A percentile compares a stretch with the other conserved stretches of the same genome.
Conservation (phyloP, 2,113 vertebrate species). For the human (Homo sapiens) region GRCh38 chr4:47727501-47728000, state of each 20-base stretch:
- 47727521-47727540: background rate
- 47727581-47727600: background rate
- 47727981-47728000: background rate
- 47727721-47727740: background rate
- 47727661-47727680: constrained; percentile 5
- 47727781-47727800: background rate
- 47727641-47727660: background rate
- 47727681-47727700: background rate
- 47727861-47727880: constrained; percentile 17
- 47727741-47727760: background rate
- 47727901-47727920: constrained; percentile 29
- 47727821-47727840: background rate
- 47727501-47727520: background rate
- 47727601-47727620: constrained; percentile 30
- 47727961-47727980: background rate
- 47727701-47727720: background rate
- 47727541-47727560: background rate
- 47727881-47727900: background rate
- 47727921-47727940: background rate
- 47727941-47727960: background rate
- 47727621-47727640: background rate
- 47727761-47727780: background rate
- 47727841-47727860: background rate
- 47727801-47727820: background rate
- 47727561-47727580: background rate